These are phyloP conservation scores for Heliconius aoede DNA, from an alignment of 2,888 invertebrate species.

Conservation along the genomic window DNA sequence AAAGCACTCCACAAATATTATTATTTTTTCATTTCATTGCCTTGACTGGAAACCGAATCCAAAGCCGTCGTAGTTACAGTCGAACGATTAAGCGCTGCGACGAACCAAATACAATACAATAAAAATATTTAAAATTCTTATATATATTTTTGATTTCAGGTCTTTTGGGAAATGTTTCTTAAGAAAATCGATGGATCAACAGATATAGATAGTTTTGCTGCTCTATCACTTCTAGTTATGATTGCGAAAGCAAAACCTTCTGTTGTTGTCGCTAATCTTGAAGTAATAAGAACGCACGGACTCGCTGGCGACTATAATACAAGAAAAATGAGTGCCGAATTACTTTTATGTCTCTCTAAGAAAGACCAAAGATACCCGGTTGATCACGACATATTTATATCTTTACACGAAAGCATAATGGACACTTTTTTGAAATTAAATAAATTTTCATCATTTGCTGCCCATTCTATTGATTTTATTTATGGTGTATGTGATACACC, in stretches of 20 bases:
- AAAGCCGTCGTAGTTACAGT: no score
- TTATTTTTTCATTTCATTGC: no score
- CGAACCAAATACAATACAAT: background rate
- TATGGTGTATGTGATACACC: conserved; percentile 85
- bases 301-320: conserved; percentile 82
- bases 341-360: conserved; percentile 67
- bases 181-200: conserved; percentile 88
- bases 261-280: conserved; percentile 87
- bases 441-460: conserved; percentile 80
- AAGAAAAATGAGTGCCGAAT: conserved; percentile 66
- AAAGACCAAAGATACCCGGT: conserved; percentile 71
- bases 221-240: conserved; percentile 91
- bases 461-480: conserved; percentile 79
- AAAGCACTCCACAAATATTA: no score
- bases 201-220: conserved; percentile 88
- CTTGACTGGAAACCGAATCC: no score
- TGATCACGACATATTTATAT: conserved; percentile 67
- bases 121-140: background rate
- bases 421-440: conserved; percentile 76
- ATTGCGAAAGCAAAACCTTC: conserved; percentile 83
- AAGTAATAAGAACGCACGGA: conserved; percentile 88
- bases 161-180: conserved; percentile 93
- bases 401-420: conserved; percentile 70
- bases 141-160: conserved; percentile 68
- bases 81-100: background rate